Evolutionary conservation across 2,797 vertebrate species (phyloP).

Genomic region (Poecilia gillii): DNA sequence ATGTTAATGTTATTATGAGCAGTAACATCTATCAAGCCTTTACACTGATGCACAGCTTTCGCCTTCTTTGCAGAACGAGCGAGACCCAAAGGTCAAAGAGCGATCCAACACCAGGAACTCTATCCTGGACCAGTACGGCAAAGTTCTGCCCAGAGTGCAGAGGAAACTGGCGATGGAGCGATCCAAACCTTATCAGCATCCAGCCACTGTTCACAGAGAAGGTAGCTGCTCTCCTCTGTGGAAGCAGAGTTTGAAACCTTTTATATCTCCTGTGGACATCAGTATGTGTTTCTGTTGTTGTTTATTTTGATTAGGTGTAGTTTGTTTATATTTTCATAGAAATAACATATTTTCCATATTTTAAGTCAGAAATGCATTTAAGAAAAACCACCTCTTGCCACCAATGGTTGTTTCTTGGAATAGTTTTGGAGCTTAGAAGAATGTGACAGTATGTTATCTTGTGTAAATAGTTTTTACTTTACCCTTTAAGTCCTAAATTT

Average conservation of each 20-base stretch:
- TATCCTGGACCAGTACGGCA: conserved; percentile 89
- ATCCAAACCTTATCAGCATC: conserved; percentile 87
- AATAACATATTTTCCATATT: no score
- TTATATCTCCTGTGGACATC: no score
- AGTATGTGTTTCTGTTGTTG: no score
- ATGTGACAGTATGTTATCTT: background rate
- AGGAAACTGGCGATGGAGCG: conserved; percentile 88
- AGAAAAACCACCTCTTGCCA: background rate
- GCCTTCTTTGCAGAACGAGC: conserved; percentile 81
- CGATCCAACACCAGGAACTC: conserved; percentile 88
- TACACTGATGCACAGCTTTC: background rate
- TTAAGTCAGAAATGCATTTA: no score
- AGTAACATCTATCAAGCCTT: background rate
- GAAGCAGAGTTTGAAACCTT: background rate
- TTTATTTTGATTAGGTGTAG: no score
- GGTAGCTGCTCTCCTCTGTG: conserved; percentile 70
- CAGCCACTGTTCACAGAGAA: conserved; percentile 83
- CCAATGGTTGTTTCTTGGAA: no score
- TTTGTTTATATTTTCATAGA: no score
- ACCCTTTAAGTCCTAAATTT: no score
- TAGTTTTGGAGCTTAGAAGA: no score
- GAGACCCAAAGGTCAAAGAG: conserved; percentile 88
- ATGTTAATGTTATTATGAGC: background rate
- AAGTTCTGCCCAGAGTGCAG: conserved; percentile 91
- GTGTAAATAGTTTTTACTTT: background rate